phyloP scores from a whole-genome alignment of 2,888 invertebrate genomes.

The Neocrepidodera transversa region DNA sequence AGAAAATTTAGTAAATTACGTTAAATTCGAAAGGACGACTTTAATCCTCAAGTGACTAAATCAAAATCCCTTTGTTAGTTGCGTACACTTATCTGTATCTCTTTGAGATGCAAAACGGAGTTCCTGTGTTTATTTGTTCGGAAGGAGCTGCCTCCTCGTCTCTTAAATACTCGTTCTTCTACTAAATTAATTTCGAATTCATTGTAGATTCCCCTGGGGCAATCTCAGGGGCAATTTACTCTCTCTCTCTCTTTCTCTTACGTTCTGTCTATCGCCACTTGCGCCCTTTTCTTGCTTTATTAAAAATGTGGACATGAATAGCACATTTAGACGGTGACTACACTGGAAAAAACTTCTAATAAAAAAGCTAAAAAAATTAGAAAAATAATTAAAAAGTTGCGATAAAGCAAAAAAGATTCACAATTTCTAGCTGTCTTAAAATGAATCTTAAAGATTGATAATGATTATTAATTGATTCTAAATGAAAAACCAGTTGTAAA shows the following conservation, averaged over 20 bases:
- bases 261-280: too few species aligned
- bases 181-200: conserved; percentile 56
- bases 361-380: too few species aligned
- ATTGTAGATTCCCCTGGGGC: conserved; percentile 47
- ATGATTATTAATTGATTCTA: too few species aligned
- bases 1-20: too few species aligned
- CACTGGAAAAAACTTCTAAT: conserved; percentile 27
- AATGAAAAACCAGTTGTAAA: too few species aligned
- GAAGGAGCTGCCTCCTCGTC: conserved; percentile 40
- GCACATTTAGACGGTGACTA: conserved; percentile 27
- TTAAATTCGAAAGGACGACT: too few species aligned
- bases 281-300: conserved; percentile 40
- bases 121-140: conserved; percentile 44
- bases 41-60: conserved; percentile 9
- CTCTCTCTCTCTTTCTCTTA: conserved; percentile 4
- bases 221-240: conserved; percentile 38
- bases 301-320: conserved; percentile 45
- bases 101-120: conserved; percentile 34
- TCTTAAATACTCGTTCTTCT: conserved; percentile 51
- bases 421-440: too few species aligned
- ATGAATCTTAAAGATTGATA: too few species aligned
- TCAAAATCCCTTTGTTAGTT: conserved; percentile 15
- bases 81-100: conserved; percentile 13
- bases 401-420: too few species aligned
- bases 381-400: too few species aligned